Percentiles rank a stretch among this genome's conserved stretches.
Conservation (phyloP, 2,113 vertebrate species). For the Mohoua ochrocephala region DNA sequence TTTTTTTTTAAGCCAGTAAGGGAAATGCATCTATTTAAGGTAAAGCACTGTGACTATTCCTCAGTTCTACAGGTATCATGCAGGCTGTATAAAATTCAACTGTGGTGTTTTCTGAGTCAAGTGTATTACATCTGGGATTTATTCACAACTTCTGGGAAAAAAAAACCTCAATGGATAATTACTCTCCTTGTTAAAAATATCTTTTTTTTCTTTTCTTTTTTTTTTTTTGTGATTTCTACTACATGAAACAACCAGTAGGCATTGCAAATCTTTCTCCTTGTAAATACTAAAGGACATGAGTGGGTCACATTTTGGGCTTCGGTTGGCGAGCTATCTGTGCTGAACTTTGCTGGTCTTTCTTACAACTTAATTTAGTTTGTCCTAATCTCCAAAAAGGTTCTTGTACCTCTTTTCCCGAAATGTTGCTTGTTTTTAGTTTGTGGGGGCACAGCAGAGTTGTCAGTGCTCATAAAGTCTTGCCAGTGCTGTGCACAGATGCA, state of each 20-base stretch:
- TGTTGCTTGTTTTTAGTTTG: neutral
- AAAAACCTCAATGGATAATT: neutral
- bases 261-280: neutral
- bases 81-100: neutral
- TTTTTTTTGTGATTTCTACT: neutral
- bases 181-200: neutral
- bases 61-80: neutral
- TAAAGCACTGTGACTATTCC: neutral
- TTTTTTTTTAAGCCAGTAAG: neutral
- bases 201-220: rapidly evolving
- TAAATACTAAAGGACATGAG: neutral
- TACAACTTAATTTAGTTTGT: neutral
- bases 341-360: neutral
- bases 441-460: neutral
- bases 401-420: neutral
- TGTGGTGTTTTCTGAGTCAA: neutral
- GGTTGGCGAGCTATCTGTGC: neutral
- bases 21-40: neutral
- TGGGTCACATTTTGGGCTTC: neutral
- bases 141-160: neutral
- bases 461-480: neutral
- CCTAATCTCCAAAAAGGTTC: neutral
- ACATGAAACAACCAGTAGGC: neutral
- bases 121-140: neutral
- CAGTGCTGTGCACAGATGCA: neutral